A percentile compares a stretch with the other conserved stretches of the same genome.
These are phyloP conservation scores for Salvelinus sp. DNA, from an alignment of 2,113 vertebrate genomes.

Conservation along the genomic window DNA sequence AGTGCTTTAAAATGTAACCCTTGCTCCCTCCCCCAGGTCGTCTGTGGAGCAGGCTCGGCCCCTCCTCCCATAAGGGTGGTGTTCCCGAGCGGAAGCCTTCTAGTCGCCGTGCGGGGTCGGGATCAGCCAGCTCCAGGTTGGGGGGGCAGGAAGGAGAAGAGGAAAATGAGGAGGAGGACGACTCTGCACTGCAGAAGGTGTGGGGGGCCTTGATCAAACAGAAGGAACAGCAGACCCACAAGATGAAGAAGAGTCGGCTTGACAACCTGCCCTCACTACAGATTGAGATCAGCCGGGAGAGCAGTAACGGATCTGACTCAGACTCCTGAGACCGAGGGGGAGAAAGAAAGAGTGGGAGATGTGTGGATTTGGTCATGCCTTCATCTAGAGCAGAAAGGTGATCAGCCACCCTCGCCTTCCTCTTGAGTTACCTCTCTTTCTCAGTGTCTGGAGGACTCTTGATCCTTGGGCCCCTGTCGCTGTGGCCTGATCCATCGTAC, in stretches of 20 bases:
- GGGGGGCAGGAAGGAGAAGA: conserved; percentile 30
- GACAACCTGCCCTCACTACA: conserved; percentile 95
- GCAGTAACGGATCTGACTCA: conserved; percentile 90
- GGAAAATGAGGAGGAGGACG: conserved; percentile 81
- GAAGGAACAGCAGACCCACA: conserved; percentile 84
- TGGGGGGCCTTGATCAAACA: conserved; percentile 97
- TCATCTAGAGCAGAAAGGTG: background rate
- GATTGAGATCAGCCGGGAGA: conserved; percentile 97
- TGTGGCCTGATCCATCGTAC: no score
- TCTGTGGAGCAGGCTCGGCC: conserved; percentile 93
- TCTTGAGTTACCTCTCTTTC: background rate
- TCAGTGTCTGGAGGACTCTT: background rate
- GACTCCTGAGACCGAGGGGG: conserved; percentile 79
- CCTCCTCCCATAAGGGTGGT: conserved; percentile 75
- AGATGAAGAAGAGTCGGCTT: conserved; percentile 91
- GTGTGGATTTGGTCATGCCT: no score
- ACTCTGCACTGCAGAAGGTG: conserved; percentile 88
- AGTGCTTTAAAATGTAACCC: background rate
- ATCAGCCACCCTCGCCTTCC: background rate
- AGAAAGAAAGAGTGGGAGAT: background rate
- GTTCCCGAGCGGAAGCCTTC: conserved; percentile 49
- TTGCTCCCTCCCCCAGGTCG: conserved; percentile 68
- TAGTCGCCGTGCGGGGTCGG: background rate
- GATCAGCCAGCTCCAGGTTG: conserved; percentile 8
- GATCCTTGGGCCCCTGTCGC: background rate